phyloP scores from a whole-genome alignment of 1,140 invertebrate species.

The Samia ricini region DNA sequence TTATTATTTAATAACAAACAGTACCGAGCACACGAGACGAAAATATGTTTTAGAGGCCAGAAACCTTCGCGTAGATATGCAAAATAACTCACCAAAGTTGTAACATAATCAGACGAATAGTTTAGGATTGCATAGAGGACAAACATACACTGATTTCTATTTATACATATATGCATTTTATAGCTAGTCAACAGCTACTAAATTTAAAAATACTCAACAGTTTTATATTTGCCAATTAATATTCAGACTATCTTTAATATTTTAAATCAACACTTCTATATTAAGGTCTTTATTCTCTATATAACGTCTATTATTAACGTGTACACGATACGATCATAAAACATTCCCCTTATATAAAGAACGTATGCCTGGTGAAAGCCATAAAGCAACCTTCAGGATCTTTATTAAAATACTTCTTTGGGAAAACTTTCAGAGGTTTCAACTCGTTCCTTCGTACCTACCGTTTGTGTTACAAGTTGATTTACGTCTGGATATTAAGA shows the following conservation, averaged over 20 bases:
- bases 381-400: background rate
- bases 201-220: too few relatives aligned
- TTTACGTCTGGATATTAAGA: background rate
- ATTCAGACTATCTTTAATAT: background rate
- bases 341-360: background rate
- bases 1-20: too few relatives aligned
- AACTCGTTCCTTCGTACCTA: background rate
- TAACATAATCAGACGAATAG: too few relatives aligned
- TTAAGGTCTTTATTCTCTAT: background rate
- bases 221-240: background rate
- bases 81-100: too few relatives aligned
- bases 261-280: background rate
- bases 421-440: background rate
- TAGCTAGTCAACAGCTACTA: too few relatives aligned
- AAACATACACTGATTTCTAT: too few relatives aligned
- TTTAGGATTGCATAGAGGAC: too few relatives aligned
- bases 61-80: too few relatives aligned
- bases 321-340: background rate
- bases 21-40: too few relatives aligned
- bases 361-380: background rate
- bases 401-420: slow-evolving; percentile 1
- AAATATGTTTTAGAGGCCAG: too few relatives aligned
- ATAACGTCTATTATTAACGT: background rate
- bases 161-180: too few relatives aligned
- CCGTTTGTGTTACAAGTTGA: background rate